phyloP scores from a whole-genome alignment of 2,797 vertebrate species.

The Echeneis naucrates region DNA sequence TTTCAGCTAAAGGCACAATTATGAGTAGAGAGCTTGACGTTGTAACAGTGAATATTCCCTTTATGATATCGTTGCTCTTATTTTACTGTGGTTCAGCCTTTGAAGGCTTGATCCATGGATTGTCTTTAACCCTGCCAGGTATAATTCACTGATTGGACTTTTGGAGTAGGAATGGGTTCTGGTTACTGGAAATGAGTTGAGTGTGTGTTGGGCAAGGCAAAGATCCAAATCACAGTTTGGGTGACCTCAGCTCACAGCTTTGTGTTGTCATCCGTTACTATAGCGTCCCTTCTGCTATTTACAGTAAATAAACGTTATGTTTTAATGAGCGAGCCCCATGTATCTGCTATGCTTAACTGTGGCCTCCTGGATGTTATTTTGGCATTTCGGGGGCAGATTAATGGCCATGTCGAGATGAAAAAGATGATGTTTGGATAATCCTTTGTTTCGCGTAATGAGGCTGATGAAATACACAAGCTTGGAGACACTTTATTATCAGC shows the following conservation, averaged over 20 bases:
- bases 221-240: slow-evolving; percentile 69
- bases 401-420: slow-evolving; percentile 36
- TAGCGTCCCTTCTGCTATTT: slow-evolving; percentile 68
- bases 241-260: slow-evolving; percentile 73
- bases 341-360: neutral
- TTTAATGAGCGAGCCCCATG: slow-evolving; percentile 46
- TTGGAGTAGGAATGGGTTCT: slow-evolving; percentile 50
- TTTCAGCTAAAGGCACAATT: neutral
- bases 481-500: slow-evolving; percentile 39
- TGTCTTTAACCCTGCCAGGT: slow-evolving; percentile 51
- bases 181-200: slow-evolving; percentile 65
- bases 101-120: slow-evolving; percentile 23
- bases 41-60: neutral
- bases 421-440: slow-evolving; percentile 34
- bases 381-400: slow-evolving; percentile 33
- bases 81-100: neutral
- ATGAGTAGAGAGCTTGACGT: neutral
- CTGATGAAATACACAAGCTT: slow-evolving; percentile 37
- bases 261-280: slow-evolving; percentile 76
- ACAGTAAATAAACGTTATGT: slow-evolving; percentile 74
- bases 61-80: neutral
- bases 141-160: slow-evolving; percentile 63
- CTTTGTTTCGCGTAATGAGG: slow-evolving; percentile 55
- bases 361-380: slow-evolving; percentile 37
- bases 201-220: slow-evolving; percentile 58